These are phyloP conservation scores for Todiramphus chloris DNA, from an alignment of 2,113 vertebrate genomes.

Conservation along the genomic window DNA sequence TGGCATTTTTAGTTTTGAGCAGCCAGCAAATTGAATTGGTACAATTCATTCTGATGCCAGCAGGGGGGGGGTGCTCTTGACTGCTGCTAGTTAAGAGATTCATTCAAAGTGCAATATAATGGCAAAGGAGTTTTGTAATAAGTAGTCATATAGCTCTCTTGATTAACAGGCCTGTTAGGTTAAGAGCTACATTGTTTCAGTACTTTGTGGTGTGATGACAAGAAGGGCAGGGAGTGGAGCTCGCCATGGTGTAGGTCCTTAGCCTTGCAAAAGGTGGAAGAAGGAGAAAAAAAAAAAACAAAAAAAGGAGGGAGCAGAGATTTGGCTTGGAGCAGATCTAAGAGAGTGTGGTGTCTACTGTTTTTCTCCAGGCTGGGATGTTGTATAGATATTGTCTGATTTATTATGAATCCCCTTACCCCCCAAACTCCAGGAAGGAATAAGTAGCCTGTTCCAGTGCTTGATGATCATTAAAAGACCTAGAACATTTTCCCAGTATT, in stretches of 20 bases:
- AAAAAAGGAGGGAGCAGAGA: neutral
- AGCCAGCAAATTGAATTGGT: slow-evolving; percentile 67
- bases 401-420: neutral
- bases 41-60: slow-evolving; percentile 67
- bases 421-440: neutral
- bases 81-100: slow-evolving; percentile 57
- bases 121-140: slow-evolving; percentile 62
- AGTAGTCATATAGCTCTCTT: slow-evolving; percentile 51
- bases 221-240: neutral
- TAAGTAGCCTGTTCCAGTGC: neutral
- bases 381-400: neutral
- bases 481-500: neutral
- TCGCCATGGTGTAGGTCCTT: neutral
- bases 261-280: neutral
- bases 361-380: neutral
- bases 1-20: slow-evolving; percentile 63
- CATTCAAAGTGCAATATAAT: slow-evolving; percentile 51
- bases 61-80: slow-evolving; percentile 65
- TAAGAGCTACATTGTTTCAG: slow-evolving; percentile 48
- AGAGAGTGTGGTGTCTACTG: neutral
- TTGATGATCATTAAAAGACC: neutral
- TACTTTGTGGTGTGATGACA: neutral
- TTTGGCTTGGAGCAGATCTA: neutral
- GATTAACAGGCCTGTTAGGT: slow-evolving; percentile 55
- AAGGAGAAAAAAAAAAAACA: rapidly evolving